phyloP scores from a whole-genome alignment of 2,113 vertebrate species.

The Lasiurus cinereus region DNA sequence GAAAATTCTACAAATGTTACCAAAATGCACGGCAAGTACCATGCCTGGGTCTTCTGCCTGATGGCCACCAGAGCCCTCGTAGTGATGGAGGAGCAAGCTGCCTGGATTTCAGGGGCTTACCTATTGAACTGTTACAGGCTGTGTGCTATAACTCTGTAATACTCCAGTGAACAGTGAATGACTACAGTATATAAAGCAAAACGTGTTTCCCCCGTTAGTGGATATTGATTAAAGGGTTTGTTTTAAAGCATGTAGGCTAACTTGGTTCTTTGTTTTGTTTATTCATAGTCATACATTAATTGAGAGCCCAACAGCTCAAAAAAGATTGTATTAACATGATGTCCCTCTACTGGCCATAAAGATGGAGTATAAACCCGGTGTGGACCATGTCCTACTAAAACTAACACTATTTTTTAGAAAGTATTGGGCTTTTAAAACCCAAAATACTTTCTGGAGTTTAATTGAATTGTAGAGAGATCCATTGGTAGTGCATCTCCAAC shows the following conservation, averaged over 20 bases:
- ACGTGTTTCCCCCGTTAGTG: not conserved
- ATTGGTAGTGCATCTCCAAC: not conserved
- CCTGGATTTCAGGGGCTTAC: not conserved
- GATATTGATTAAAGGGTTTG: constrained; percentile 62
- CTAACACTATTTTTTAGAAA: not conserved
- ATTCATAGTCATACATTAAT: constrained; percentile 59
- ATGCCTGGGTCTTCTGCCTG: not conserved
- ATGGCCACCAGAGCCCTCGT: not conserved
- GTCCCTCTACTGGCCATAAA: constrained; percentile 78
- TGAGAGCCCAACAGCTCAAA: constrained; percentile 34
- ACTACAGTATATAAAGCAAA: constrained; percentile 53
- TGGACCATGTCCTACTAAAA: constrained; percentile 18
- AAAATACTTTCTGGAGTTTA: constrained; percentile 2
- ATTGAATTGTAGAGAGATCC: not conserved
- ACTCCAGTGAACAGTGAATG: not conserved
- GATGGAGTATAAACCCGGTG: constrained; percentile 2
- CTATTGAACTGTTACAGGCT: not conserved
- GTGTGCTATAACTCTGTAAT: not conserved
- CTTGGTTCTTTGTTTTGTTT: constrained; percentile 71
- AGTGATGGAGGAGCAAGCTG: not conserved
- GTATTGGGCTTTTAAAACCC: not conserved
- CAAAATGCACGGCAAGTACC: not conserved
- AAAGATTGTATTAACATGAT: constrained; percentile 72
- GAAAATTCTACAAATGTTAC: constrained; percentile 6
- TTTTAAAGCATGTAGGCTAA: constrained; percentile 69